Conservation (phyloP, 2,888 invertebrate genomes). For the Byasa hedistus region DNA sequence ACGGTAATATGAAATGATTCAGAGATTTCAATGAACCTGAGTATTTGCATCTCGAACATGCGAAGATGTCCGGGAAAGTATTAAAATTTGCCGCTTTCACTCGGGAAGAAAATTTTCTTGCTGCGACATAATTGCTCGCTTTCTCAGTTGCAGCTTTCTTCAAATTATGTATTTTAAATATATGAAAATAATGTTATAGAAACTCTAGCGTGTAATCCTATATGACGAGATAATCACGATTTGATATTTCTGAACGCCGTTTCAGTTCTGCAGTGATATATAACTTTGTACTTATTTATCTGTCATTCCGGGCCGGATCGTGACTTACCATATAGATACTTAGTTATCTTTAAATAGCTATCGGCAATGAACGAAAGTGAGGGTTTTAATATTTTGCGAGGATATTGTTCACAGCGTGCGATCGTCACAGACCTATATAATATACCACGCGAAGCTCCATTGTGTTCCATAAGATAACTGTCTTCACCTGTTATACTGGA, state of each 20-base stretch:
- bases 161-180: constrained; percentile 17
- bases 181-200: constrained; percentile 9
- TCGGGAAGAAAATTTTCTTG: constrained; percentile 43
- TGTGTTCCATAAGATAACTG: constrained; percentile 22
- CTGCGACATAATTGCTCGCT: constrained; percentile 40
- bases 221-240: background rate
- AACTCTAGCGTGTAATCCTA: background rate
- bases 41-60: constrained; percentile 28
- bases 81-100: constrained; percentile 41
- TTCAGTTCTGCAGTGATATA: background rate
- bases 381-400: constrained; percentile 68
- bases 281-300: background rate
- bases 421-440: constrained; percentile 35
- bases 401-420: constrained; percentile 74
- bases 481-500: constrained; percentile 21
- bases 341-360: constrained; percentile 48
- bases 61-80: constrained; percentile 40
- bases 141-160: constrained; percentile 33
- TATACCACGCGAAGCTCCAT: constrained; percentile 32
- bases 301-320: background rate
- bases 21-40: constrained; percentile 1
- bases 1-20: constrained; percentile 5
- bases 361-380: constrained; percentile 66
- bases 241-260: background rate
- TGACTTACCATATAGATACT: constrained; percentile 1